Evolutionary conservation across 1,140 invertebrate genomes (phyloP), one percentile per base, ranked within the genome.

Genomic region (Drosophila watanabei): DNA sequence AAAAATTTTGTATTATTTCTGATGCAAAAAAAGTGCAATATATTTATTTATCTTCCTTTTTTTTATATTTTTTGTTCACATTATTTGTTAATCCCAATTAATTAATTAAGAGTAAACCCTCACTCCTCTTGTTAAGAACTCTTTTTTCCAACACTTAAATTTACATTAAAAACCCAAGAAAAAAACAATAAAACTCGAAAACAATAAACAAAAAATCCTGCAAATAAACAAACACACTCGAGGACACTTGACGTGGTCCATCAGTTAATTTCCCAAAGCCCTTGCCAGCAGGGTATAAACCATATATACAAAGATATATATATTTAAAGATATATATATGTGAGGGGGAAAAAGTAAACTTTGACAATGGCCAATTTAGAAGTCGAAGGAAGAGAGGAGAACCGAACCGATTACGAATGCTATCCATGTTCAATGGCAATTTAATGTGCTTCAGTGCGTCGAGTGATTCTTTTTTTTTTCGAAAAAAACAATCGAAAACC

Each of bases 401-500:
- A 37, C 30, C 18, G 13, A 24, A 37, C 33, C 54, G 43, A 80
- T 80, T 84, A 76, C 64, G 41, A 61, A 49, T 64, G 76, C 60
- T 28, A 51, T 58, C 56, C 60, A 80, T 78, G 80, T 46, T 49
- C 61, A 48, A 77, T 63, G 45, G 62, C 81, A 51, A 80, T 85
- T 83, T 80, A 83, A 83, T 83, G 77, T 71, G 65, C 77, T 65
- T 14, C 48, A 46, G 11, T 61, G 32, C 49, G 68, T 16, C 54
- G 64, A 69, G 68, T 57, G 66, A 70, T 52, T 37, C 28, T 69
- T 71, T 52, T 20, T 52, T 37, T 33, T 69, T 71, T 52, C 30
- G n/a, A n/a, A 41, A 70, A 75, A 84, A 87, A 68, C 82, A 82
- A 87, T 82, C 65, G 58, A 72, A 87, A 68, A 87, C 35, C 79